phyloP scores from a whole-genome alignment of 2,888 invertebrate genomes.

The Lacanobia wlatinum region DNA sequence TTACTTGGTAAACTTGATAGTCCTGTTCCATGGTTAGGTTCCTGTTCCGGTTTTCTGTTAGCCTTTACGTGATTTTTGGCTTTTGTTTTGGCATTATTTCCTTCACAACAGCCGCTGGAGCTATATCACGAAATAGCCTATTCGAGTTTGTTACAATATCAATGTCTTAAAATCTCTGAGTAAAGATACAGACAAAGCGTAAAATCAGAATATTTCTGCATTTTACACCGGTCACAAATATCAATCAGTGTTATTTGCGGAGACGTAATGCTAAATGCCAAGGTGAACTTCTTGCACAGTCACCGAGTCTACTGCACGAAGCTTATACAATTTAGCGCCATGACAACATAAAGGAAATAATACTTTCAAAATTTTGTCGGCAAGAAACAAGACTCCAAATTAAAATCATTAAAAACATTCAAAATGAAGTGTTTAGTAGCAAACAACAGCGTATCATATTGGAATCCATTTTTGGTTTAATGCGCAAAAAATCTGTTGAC shows the following conservation, averaged over 20 bases:
- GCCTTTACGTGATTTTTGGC: not conserved
- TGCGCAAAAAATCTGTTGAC: not conserved
- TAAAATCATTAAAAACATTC: not conserved
- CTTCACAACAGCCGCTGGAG: not conserved
- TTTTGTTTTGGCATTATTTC: not conserved
- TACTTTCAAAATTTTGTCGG: constrained; percentile 50
- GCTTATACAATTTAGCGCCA: constrained; percentile 66
- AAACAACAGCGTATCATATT: constrained; percentile 3
- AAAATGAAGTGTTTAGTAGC: not conserved
- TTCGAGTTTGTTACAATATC: not conserved
- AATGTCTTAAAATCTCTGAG: not conserved
- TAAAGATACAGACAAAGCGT: constrained; percentile 8
- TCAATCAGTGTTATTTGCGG: constrained; percentile 73
- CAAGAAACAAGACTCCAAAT: constrained; percentile 20
- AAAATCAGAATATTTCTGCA: constrained; percentile 41
- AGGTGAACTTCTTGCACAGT: constrained; percentile 85
- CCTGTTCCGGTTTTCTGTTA: not conserved
- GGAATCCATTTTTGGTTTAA: not conserved
- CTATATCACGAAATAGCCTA: not conserved
- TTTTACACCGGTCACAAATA: constrained; percentile 66
- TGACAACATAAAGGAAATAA: constrained; percentile 58
- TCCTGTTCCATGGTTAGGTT: constrained; percentile 13
- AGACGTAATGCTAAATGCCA: constrained; percentile 84
- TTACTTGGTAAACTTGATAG: not conserved
- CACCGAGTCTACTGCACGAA: constrained; percentile 73